Evolutionary conservation across 2,888 invertebrate species (phyloP).

Genomic region (Caenorhabditis sp.): DNA sequence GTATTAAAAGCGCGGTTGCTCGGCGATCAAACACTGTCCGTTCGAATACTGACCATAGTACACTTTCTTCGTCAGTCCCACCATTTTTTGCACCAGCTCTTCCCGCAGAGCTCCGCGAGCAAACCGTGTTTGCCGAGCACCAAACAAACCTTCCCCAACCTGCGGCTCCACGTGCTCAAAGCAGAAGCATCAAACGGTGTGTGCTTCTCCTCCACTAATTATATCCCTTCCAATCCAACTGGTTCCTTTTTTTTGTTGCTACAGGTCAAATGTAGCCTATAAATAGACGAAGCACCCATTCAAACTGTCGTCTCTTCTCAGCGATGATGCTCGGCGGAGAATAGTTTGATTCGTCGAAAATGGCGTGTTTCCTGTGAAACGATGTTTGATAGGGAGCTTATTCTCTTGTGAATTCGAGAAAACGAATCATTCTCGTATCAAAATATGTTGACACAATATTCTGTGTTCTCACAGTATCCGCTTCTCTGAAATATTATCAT

Average conservation of each 20-base stretch:
- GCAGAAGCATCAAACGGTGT: slow-evolving; percentile 2
- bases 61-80: slow-evolving; percentile 5
- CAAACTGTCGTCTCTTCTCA: slow-evolving; percentile 1
- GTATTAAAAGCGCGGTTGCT: slow-evolving; percentile 1
- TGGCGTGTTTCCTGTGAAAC: neutral
- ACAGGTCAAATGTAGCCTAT: slow-evolving; percentile 16
- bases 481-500: neutral
- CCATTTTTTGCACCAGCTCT: slow-evolving; percentile 24
- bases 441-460: neutral
- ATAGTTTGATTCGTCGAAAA: slow-evolving; percentile 12
- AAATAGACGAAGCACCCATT: neutral
- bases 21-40: slow-evolving; percentile 7
- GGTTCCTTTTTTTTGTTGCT: neutral
- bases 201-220: slow-evolving; percentile 1
- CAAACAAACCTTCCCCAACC: slow-evolving; percentile 17
- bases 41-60: slow-evolving; percentile 12
- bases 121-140: slow-evolving; percentile 14
- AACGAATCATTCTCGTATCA: neutral
- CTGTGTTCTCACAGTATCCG: neutral
- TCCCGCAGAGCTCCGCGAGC: neutral
- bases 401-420: neutral
- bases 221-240: neutral
- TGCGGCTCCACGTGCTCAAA: slow-evolving; percentile 29
- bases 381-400: neutral
- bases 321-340: slow-evolving; percentile 2